A percentile compares a stretch with the other conserved stretches of the same genome.
phyloP scores from a whole-genome alignment of 2,113 vertebrate genomes.

The Bubo blakistoni region DNA sequence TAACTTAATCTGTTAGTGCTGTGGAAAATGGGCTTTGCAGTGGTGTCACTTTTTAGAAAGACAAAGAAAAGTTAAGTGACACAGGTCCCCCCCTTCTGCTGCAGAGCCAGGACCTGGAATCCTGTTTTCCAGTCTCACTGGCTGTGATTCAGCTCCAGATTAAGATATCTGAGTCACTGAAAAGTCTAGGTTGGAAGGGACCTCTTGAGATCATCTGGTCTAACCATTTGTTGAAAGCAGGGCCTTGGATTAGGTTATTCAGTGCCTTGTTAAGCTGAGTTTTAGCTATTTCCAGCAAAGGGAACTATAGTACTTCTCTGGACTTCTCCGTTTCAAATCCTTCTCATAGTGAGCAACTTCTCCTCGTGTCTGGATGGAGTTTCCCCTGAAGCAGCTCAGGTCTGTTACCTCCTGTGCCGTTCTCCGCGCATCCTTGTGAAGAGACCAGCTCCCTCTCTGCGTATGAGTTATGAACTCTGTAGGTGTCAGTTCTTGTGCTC shows the following conservation, averaged over 20 bases:
- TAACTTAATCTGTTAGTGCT: not conserved
- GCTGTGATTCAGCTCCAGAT: not conserved
- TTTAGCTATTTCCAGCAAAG: not conserved
- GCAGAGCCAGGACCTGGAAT: not conserved
- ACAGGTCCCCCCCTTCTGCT: not conserved
- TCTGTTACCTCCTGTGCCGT: not conserved
- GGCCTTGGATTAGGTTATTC: not conserved
- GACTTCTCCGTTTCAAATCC: not conserved
- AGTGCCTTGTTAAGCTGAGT: not conserved
- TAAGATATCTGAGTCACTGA: not conserved
- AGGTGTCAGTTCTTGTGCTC: not conserved
- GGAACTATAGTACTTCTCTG: not conserved
- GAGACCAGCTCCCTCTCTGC: not conserved
- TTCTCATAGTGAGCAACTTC: not conserved
- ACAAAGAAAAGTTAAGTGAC: not conserved
- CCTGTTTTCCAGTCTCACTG: not conserved
- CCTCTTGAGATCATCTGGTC: not conserved
- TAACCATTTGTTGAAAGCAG: not conserved
- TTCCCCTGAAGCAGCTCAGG: not conserved
- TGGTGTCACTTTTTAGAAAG: not conserved
- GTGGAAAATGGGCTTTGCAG: not conserved
- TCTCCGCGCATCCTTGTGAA: not conserved
- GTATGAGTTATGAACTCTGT: not conserved
- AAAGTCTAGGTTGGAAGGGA: not conserved
- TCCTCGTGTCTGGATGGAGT: not conserved